Conservation (phyloP, 2,888 invertebrate genomes). For the Lamproptera curius region DNA sequence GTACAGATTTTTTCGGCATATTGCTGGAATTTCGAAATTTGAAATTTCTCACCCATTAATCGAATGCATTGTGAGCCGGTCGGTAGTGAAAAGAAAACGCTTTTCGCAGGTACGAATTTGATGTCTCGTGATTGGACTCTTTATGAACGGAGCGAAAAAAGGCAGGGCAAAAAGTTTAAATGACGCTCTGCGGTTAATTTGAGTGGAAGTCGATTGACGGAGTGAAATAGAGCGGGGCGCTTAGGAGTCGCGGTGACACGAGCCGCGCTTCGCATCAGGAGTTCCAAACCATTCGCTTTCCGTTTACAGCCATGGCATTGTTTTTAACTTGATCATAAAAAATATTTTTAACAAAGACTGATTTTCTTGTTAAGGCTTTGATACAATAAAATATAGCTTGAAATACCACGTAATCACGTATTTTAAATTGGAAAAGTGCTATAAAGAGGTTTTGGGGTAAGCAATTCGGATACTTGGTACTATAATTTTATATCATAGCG, state of each 20-base stretch:
- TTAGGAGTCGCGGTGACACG: conserved; percentile 56
- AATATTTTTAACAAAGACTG: too few relatives aligned
- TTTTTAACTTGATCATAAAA: too few relatives aligned
- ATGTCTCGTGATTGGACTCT: conserved; percentile 50
- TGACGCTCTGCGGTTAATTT: conserved; percentile 53
- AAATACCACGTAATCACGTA: too few relatives aligned
- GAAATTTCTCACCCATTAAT: conserved; percentile 28
- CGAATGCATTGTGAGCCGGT: conserved; percentile 26
- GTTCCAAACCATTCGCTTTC: conserved; percentile 39
- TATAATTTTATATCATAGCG: conserved; percentile 50
- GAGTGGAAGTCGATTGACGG: conserved; percentile 54
- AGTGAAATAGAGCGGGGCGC: conserved; percentile 57
- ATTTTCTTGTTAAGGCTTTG: too few relatives aligned
- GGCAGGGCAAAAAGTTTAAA: conserved; percentile 50
- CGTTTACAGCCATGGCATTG: too few relatives aligned
- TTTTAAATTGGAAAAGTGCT: too few relatives aligned
- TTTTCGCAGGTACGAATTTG: conserved; percentile 37
- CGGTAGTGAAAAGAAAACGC: conserved; percentile 41
- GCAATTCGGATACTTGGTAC: conserved; percentile 39
- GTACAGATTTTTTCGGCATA: conserved; percentile 42
- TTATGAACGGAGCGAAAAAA: conserved; percentile 50
- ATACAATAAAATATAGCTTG: too few relatives aligned
- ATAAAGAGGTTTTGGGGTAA: too few relatives aligned
- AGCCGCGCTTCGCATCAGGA: conserved; percentile 45
- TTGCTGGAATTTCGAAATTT: conserved; percentile 22